Conservation (phyloP, 2,797 vertebrate species). For the Delichon dasypus region DNA sequence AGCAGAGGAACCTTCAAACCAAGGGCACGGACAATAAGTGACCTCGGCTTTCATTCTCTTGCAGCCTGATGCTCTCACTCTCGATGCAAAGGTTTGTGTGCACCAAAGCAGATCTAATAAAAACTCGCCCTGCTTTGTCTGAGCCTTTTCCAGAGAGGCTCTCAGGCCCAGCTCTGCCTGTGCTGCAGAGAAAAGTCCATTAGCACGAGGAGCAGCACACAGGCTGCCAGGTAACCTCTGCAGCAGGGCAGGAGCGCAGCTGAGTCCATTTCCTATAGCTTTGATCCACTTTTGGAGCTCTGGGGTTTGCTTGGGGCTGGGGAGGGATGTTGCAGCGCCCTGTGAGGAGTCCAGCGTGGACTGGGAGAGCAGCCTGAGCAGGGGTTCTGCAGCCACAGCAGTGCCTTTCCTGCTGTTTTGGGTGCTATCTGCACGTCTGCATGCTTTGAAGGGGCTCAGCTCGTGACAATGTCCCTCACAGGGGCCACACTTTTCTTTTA, state of each 20-base stretch:
- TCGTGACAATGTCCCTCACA: not conserved
- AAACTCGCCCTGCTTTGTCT: not conserved
- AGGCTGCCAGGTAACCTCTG: not conserved
- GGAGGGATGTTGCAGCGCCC: not conserved
- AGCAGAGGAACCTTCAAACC: not conserved
- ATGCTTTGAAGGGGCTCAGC: not conserved
- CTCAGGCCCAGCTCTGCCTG: not conserved
- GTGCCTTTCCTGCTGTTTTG: not conserved
- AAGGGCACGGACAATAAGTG: not conserved
- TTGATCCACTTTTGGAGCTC: not conserved
- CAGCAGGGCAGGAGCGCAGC: not conserved
- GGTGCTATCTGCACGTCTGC: not conserved
- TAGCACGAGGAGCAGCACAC: not conserved
- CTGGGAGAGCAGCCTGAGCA: not conserved
- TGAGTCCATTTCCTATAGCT: not conserved
- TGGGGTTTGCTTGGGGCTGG: not conserved
- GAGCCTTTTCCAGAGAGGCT: not conserved
- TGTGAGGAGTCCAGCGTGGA: not conserved
- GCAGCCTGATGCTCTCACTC: not conserved
- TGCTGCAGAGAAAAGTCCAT: not conserved
- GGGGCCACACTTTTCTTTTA: not conserved
- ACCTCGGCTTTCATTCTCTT: not conserved
- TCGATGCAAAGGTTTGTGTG: not conserved
- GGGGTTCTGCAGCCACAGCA: not conserved
- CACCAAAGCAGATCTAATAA: not conserved